Evolutionary conservation across 2,797 vertebrate genomes (phyloP).

Genomic region (Leptatherina wallacei): DNA sequence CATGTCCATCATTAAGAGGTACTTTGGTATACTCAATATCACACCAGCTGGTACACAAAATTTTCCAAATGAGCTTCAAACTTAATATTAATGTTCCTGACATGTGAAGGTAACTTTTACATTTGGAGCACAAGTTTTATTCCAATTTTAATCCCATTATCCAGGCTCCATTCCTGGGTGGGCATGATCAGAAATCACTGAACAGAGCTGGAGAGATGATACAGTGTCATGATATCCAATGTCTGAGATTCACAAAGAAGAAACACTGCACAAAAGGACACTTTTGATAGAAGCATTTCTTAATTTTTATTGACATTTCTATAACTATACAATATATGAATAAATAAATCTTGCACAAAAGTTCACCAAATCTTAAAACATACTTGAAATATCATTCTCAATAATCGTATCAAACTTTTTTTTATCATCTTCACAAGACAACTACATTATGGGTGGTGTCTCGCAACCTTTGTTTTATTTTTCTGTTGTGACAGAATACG

Average conservation of each 20-base stretch:
- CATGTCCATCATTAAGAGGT: no score
- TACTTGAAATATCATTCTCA: conserved; percentile 32
- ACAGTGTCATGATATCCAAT: not conserved
- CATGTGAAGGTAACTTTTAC: not conserved
- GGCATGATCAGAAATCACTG: not conserved
- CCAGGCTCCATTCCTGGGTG: not conserved
- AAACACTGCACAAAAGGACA: not conserved
- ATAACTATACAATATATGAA: conserved; percentile 32
- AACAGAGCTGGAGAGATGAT: not conserved
- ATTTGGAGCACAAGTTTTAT: not conserved
- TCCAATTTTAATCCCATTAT: not conserved
- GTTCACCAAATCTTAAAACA: conserved; percentile 56
- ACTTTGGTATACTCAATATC: no score
- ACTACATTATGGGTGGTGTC: not conserved
- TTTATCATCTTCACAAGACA: conserved; percentile 25
- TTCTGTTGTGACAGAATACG: not conserved
- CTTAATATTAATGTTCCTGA: not conserved
- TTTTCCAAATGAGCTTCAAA: not conserved
- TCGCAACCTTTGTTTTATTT: not conserved
- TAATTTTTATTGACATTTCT: conserved; percentile 57
- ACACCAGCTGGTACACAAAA: not conserved
- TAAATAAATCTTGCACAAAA: conserved; percentile 56
- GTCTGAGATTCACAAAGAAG: not conserved
- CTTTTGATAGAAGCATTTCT: conserved; percentile 32
- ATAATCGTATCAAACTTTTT: conserved; percentile 11